Conservation (phyloP, 2,113 vertebrate species). For the Lepus timidus region DNA sequence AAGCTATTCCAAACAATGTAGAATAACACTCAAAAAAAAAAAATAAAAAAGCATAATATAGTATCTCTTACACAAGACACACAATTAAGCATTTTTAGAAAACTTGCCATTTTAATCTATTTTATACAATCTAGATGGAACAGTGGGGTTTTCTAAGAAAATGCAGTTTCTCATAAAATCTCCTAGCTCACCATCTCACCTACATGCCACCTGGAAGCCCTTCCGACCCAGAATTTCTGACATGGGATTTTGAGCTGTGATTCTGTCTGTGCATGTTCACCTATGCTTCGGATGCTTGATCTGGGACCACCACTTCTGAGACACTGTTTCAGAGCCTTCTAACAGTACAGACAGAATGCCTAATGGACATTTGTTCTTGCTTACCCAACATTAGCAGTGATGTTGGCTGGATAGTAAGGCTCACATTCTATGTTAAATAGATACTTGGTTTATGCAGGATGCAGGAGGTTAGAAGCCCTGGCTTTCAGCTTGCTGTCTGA, state of each 20-base stretch:
- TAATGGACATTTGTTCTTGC: not conserved
- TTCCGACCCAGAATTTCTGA: not conserved
- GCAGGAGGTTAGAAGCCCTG: not conserved
- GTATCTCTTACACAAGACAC: not conserved
- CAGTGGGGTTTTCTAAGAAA: not conserved
- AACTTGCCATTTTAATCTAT: not conserved
- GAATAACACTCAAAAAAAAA: not conserved
- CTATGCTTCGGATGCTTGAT: not conserved
- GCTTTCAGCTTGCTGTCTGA: not conserved
- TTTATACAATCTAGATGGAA: not conserved
- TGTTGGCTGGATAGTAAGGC: not conserved
- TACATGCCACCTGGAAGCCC: not conserved
- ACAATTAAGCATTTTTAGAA: not conserved
- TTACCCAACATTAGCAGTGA: not conserved
- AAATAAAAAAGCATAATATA: not conserved
- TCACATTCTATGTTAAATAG: not conserved
- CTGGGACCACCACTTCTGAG: too few species aligned
- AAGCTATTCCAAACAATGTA: not conserved
- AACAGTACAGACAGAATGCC: not conserved
- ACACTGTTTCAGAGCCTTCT: not conserved
- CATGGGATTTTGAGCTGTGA: not conserved
- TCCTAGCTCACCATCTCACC: not conserved
- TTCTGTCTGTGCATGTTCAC: not conserved
- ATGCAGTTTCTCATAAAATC: not conserved
- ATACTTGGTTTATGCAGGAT: not conserved